Percentiles rank a stretch among this genome's conserved stretches.
phyloP scores from a whole-genome alignment of 2,113 vertebrate species.

The Crotalus helleri region DNA sequence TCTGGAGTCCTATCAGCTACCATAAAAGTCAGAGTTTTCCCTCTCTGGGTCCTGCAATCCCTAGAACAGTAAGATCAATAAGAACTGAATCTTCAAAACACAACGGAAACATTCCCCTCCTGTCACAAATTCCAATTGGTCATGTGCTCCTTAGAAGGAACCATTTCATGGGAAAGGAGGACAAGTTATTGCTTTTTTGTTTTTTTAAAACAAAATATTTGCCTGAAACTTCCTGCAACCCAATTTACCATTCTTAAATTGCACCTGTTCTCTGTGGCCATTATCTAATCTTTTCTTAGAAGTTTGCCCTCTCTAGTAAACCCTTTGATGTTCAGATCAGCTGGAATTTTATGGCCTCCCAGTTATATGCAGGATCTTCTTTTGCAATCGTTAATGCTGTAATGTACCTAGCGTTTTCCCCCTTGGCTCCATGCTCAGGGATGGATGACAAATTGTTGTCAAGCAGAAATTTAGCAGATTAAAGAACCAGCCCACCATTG shows the following conservation, averaged over 20 bases:
- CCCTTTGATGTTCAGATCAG: slow-evolving; percentile 63
- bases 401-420: slow-evolving; percentile 56
- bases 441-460: slow-evolving; percentile 50
- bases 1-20: neutral
- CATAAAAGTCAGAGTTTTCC: neutral
- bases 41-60: neutral
- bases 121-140: neutral
- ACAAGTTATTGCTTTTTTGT: neutral
- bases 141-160: neutral
- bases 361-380: slow-evolving; percentile 56
- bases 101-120: neutral
- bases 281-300: slow-evolving; percentile 67
- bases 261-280: slow-evolving; percentile 70
- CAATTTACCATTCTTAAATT: slow-evolving; percentile 54
- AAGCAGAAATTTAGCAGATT: slow-evolving; percentile 51
- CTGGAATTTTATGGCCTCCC: slow-evolving; percentile 59
- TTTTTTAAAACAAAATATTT: neutral
- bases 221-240: slow-evolving; percentile 44
- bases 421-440: slow-evolving; percentile 39
- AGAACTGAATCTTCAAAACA: neutral
- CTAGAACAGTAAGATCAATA: neutral
- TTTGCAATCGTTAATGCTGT: slow-evolving; percentile 46
- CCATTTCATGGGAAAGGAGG: neutral
- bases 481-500: slow-evolving; percentile 46
- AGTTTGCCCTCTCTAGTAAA: slow-evolving; percentile 62